Percentiles rank a stretch among this genome's conserved stretches.
These are phyloP conservation scores for Gadopsis marmoratus DNA, from an alignment of 2,797 vertebrate genomes.

Conservation along the genomic window DNA sequence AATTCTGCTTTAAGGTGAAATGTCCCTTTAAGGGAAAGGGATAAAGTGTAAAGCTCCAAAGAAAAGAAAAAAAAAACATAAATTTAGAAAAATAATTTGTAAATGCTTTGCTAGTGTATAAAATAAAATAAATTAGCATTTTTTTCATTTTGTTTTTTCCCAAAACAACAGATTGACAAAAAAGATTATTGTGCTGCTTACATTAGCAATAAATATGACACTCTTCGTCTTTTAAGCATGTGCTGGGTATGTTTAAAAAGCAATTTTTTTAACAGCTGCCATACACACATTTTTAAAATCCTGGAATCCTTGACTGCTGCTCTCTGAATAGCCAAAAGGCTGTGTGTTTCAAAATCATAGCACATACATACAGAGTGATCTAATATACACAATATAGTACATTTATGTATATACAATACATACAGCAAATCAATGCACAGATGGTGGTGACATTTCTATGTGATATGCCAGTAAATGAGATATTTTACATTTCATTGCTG, in stretches of 20 bases:
- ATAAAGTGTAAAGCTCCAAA: constrained; percentile 50
- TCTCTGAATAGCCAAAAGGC: constrained; percentile 63
- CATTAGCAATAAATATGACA: constrained; percentile 81
- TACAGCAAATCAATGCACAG: constrained; percentile 84
- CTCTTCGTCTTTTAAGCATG: constrained; percentile 66
- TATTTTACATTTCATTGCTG: constrained; percentile 69
- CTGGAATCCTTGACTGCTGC: constrained; percentile 70
- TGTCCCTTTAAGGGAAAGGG: constrained; percentile 15
- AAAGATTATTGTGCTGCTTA: constrained; percentile 78
- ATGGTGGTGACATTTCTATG: constrained; percentile 70
- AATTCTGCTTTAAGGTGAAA: constrained; percentile 68
- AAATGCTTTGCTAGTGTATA: constrained; percentile 81
- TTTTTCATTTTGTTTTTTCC: constrained; percentile 54
- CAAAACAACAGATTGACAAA: constrained; percentile 73
- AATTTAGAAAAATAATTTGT: constrained; percentile 84
- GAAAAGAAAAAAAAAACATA: constrained; percentile 53
- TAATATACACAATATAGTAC: constrained; percentile 83
- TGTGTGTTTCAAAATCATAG: constrained; percentile 69
- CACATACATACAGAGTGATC: constrained; percentile 75
- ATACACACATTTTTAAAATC: constrained; percentile 66
- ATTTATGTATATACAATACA: constrained; percentile 83
- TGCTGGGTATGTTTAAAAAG: constrained; percentile 72
- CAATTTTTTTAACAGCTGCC: constrained; percentile 77
- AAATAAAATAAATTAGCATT: constrained; percentile 86
- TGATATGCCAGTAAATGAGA: constrained; percentile 63